Evolutionary conservation across 2,113 vertebrate genomes (phyloP).

Genomic region (Diadophis punctatus): DNA sequence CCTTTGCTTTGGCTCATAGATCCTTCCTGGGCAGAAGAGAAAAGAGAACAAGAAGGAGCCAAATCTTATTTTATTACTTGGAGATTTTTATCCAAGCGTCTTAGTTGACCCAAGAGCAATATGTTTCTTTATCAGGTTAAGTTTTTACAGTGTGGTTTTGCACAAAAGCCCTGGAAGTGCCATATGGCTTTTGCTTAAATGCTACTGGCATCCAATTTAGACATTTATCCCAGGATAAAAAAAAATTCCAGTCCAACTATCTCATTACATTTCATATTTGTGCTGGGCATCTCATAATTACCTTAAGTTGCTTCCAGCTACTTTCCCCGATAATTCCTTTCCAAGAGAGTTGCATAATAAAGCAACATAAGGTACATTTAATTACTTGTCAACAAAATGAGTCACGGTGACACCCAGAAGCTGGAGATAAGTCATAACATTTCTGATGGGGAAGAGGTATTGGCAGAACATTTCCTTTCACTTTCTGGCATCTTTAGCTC

Average conservation of each 20-base stretch:
- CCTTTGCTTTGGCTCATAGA: slow-evolving; percentile 23
- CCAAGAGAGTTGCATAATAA: slow-evolving; percentile 48
- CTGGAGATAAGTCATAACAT: not conserved
- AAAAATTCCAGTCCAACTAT: slow-evolving; percentile 45
- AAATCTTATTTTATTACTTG: slow-evolving; percentile 40
- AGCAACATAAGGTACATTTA: slow-evolving; percentile 21
- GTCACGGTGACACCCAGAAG: not conserved
- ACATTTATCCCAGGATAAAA: slow-evolving; percentile 27
- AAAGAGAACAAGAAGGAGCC: slow-evolving; percentile 24
- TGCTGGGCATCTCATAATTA: slow-evolving; percentile 46
- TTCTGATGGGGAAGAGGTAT: not conserved
- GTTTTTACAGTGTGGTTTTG: slow-evolving; percentile 19
- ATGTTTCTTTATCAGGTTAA: slow-evolving; percentile 24
- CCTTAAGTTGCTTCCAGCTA: slow-evolving; percentile 52
- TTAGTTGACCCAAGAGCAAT: slow-evolving; percentile 23
- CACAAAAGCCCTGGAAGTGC: slow-evolving; percentile 17
- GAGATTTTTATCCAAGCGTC: slow-evolving; percentile 33
- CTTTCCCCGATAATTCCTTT: slow-evolving; percentile 53
- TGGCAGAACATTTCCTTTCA: not conserved
- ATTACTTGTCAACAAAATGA: not conserved
- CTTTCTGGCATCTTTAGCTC: not conserved
- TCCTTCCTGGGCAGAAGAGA: slow-evolving; percentile 18
- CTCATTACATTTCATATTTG: slow-evolving; percentile 49
- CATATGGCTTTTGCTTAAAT: slow-evolving; percentile 34
- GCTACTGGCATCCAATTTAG: slow-evolving; percentile 32